A percentile compares a stretch with the other conserved stretches of the same genome.
phyloP scores from a whole-genome alignment of 1,140 invertebrate genomes.

The Drosophila mojavensis region DNA sequence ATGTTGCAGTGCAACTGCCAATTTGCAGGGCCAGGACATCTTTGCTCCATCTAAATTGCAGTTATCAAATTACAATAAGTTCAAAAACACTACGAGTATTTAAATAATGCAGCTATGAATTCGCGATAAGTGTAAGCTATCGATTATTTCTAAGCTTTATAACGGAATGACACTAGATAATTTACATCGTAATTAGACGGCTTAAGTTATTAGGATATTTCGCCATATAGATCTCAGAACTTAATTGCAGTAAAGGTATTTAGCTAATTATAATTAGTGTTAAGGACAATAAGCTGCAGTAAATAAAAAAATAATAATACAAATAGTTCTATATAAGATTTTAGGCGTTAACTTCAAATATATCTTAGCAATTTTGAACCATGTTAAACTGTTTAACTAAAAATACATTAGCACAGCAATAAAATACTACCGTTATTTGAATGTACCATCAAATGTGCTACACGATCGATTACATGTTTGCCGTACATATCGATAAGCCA shows the following conservation, averaged over 20 bases:
- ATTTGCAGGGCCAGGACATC: slow-evolving; percentile 51
- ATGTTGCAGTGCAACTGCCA: slow-evolving; percentile 31
- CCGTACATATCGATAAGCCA: slow-evolving; percentile 2
- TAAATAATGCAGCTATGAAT: background rate
- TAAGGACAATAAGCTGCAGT: too few relatives aligned
- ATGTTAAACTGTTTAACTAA: too few relatives aligned
- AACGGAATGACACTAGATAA: slow-evolving; percentile 1
- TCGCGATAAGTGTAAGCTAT: background rate
- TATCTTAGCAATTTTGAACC: too few relatives aligned
- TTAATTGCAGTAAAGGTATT: too few relatives aligned
- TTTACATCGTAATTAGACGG: background rate
- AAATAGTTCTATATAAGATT: too few relatives aligned
- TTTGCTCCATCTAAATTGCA: background rate
- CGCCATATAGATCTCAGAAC: too few relatives aligned
- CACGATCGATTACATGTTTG: background rate
- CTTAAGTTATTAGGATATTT: too few relatives aligned
- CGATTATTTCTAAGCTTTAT: background rate
- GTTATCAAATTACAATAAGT: background rate
- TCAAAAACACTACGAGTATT: background rate
- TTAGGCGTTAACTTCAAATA: too few relatives aligned
- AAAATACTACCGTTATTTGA: background rate
- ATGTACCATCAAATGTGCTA: background rate
- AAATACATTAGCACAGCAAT: too few relatives aligned
- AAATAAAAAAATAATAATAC: too few relatives aligned
- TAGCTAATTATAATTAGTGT: too few relatives aligned